Conservation (phyloP, 2,888 invertebrate genomes). For the Stenolophus ochropezus region DNA sequence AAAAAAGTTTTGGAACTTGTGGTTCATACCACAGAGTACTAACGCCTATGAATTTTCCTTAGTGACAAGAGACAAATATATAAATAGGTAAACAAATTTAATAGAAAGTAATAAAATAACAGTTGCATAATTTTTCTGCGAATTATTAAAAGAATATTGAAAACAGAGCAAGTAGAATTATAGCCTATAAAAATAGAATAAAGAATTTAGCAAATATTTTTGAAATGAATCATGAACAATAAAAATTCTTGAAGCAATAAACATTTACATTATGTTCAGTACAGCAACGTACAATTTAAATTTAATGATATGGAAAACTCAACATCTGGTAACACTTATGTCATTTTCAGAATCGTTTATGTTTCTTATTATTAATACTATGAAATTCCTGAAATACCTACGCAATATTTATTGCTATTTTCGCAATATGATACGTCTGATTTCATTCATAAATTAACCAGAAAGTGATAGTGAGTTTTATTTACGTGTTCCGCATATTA, state of each 20-base stretch:
- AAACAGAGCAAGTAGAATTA: neutral
- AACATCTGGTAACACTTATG: constrained; percentile 3
- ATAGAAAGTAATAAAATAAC: constrained; percentile 22
- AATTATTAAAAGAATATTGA: too few species aligned
- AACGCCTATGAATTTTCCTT: constrained; percentile 18
- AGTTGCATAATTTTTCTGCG: neutral
- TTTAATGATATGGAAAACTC: neutral
- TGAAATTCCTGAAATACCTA: neutral
- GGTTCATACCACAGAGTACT: constrained; percentile 19
- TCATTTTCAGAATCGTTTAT: neutral
- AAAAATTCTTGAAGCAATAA: neutral
- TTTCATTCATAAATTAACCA: neutral
- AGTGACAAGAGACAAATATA: constrained; percentile 37
- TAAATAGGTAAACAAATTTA: constrained; percentile 40
- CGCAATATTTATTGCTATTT: neutral
- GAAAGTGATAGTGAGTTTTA: neutral
- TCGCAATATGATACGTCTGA: neutral
- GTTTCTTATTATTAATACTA: neutral
- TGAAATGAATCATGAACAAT: neutral
- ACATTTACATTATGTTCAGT: neutral
- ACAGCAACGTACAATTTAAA: neutral
- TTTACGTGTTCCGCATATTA: neutral
- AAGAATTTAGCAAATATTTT: constrained; percentile 14
- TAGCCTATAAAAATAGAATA: neutral
- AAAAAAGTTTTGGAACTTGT: constrained; percentile 35